Conservation (phyloP, 2,888 invertebrate species). For the Choreutis nemorana region DNA sequence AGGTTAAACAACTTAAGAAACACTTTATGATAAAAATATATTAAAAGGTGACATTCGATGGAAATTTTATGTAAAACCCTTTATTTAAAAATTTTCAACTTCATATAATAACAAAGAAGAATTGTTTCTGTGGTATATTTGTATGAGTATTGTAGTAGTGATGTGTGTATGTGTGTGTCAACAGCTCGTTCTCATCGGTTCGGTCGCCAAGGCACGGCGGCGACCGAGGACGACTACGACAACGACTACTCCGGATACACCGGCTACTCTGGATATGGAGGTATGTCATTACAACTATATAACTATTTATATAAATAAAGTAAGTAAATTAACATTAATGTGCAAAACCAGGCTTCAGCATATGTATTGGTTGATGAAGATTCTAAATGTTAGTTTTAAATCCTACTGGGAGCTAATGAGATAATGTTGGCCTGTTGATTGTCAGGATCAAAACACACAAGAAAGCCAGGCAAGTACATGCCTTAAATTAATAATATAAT, state of each 20-base stretch:
- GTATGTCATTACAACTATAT: slow-evolving; percentile 1
- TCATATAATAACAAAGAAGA: neutral
- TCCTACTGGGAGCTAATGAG: neutral
- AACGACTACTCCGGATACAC: slow-evolving; percentile 43
- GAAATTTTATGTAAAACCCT: neutral
- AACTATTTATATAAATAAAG: neutral
- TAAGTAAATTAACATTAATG: neutral
- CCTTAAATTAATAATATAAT: too few species aligned
- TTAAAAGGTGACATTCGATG: too few species aligned
- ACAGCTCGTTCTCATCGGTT: slow-evolving; percentile 86
- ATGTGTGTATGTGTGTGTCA: too few species aligned
- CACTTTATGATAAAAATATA: too few species aligned
- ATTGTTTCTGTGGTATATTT: neutral
- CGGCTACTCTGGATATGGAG: slow-evolving; percentile 18
- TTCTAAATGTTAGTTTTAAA: neutral
- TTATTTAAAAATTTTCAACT: neutral
- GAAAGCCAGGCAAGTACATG: too few species aligned
- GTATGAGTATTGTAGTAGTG: too few species aligned
- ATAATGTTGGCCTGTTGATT: neutral
- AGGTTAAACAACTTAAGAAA: too few species aligned
- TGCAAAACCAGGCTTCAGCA: neutral
- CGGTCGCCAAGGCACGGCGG: slow-evolving; percentile 80
- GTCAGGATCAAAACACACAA: too few species aligned
- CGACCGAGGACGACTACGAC: slow-evolving; percentile 72
- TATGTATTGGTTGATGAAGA: slow-evolving; percentile 30